phyloP scores from a whole-genome alignment of 2,113 vertebrate genomes.

The Chauna torquata region DNA sequence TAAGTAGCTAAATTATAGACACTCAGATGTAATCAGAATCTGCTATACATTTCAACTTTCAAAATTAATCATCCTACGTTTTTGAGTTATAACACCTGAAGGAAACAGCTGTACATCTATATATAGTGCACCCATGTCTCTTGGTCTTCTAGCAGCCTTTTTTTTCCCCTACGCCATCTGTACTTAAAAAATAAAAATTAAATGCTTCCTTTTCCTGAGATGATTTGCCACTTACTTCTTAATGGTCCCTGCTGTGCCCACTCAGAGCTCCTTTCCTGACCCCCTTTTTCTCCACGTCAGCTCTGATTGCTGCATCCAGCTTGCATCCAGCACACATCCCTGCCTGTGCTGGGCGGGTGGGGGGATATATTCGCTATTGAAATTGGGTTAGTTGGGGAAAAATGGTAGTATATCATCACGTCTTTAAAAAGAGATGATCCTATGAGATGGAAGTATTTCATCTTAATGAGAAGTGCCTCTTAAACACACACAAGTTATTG shows the following conservation, averaged over 20 bases:
- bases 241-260: background rate
- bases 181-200: background rate
- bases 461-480: constrained; percentile 13
- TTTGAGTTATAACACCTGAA: constrained; percentile 63
- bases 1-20: constrained; percentile 77
- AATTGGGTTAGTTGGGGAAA: background rate
- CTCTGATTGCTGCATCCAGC: background rate
- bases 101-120: constrained; percentile 60
- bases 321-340: background rate
- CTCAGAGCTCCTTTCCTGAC: background rate
- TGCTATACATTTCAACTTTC: constrained; percentile 57
- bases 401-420: background rate
- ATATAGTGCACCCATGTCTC: background rate
- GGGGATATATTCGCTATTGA: rapidly evolving
- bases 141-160: constrained; percentile 1
- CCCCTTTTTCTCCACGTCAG: background rate
- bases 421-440: constrained; percentile 19
- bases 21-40: constrained; percentile 72
- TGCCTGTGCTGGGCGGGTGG: background rate
- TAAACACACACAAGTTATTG: constrained; percentile 19
- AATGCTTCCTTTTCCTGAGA: background rate
- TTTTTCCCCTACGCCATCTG: background rate
- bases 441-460: constrained; percentile 18
- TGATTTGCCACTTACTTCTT: background rate
- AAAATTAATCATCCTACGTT: constrained; percentile 62